These are phyloP conservation scores for Nestor notabilis DNA, from an alignment of 2,113 vertebrate genomes.

Conservation along the genomic window DNA sequence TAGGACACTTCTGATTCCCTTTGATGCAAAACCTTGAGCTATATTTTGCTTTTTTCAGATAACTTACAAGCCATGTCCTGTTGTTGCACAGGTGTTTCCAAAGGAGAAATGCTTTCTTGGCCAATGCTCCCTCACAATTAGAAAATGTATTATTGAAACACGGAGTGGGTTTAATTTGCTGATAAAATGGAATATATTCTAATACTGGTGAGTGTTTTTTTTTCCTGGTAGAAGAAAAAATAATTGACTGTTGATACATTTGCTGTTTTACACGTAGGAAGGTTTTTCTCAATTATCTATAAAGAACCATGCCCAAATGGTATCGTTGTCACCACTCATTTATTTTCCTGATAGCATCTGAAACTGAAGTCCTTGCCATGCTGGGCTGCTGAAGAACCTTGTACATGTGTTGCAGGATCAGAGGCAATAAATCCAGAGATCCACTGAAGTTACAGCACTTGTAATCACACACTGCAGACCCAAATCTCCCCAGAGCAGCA, in stretches of 20 bases:
- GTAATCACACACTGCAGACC: too few relatives aligned
- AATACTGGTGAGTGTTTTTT: neutral
- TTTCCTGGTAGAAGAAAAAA: neutral
- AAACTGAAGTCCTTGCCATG: neutral
- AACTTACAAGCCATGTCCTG: neutral
- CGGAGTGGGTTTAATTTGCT: neutral
- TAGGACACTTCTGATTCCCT: neutral
- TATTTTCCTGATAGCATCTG: neutral
- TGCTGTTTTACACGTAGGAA: neutral
- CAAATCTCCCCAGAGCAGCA: neutral
- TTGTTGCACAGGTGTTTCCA: neutral
- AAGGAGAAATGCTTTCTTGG: neutral
- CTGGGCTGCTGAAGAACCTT: neutral
- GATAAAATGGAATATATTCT: neutral
- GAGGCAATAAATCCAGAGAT: neutral
- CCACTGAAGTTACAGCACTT: neutral
- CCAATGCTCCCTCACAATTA: rapidly evolving
- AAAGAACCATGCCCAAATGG: neutral
- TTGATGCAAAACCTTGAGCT: neutral
- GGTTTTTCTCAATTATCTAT: neutral
- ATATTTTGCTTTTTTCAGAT: neutral
- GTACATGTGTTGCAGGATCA: neutral
- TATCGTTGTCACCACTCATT: neutral
- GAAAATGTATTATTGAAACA: neutral
- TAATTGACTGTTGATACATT: neutral